Evolutionary conservation across 2,797 vertebrate genomes (phyloP).

Genomic region (Takifugu rubripes): DNA sequence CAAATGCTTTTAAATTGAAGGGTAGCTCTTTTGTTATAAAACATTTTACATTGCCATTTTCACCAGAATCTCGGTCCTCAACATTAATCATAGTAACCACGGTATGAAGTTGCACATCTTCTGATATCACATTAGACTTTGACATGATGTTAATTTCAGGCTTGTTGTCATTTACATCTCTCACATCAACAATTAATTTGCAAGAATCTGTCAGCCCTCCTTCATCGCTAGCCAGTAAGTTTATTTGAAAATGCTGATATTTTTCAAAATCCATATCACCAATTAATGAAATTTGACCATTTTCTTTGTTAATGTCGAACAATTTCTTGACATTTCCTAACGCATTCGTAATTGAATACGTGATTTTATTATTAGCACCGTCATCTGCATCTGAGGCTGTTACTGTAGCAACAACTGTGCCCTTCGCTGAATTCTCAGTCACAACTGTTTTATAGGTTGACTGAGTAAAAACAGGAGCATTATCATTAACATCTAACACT

Average conservation of each 20-base stretch:
- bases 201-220: constrained; percentile 68
- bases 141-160: constrained; percentile 65
- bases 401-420: constrained; percentile 48
- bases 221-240: constrained; percentile 66
- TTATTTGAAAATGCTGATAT: constrained; percentile 42
- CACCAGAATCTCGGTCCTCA: constrained; percentile 68
- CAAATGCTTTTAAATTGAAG: constrained; percentile 60
- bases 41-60: constrained; percentile 68
- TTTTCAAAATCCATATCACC: constrained; percentile 59
- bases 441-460: constrained; percentile 47
- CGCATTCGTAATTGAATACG: constrained; percentile 42
- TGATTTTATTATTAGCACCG: constrained; percentile 22
- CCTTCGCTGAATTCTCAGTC: constrained; percentile 54
- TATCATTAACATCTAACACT: constrained; percentile 66
- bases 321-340: neutral
- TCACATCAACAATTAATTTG: constrained; percentile 68
- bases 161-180: constrained; percentile 75
- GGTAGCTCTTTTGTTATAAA: constrained; percentile 52
- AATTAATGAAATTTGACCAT: constrained; percentile 24
- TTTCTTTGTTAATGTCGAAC: constrained; percentile 26
- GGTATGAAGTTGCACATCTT: constrained; percentile 40
- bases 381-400: constrained; percentile 58
- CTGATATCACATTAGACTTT: constrained; percentile 32
- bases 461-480: constrained; percentile 64
- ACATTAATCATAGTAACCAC: constrained; percentile 52